Evolutionary conservation across 37 sponge, comb jelly and placozoan species (phyloP), one percentile per base, ranked within the genome.

Genomic region (Agelas oroides): DNA sequence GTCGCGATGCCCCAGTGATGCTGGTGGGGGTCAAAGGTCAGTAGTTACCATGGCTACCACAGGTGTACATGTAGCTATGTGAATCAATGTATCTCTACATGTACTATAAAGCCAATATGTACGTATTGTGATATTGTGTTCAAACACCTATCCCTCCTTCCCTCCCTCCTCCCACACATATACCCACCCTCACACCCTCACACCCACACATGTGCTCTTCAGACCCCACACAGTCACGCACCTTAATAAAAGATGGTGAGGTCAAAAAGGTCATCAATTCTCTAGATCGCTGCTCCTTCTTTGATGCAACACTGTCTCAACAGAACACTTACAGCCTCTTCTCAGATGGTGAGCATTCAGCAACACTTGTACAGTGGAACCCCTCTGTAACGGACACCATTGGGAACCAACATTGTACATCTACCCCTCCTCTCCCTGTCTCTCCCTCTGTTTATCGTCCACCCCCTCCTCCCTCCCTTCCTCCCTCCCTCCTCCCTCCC

Each of bases 11-110:
- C 6, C 92, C 86, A 30, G 71, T 95, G 14, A 21, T 95, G 33
- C 61, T 95, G 62, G 96, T 95, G 2, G 96, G 96, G 13, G 83
- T 84, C 30, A 82, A 62, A 82, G 83, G 83, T 82, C 3, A 16
- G 59, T 58, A 3, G n/a, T n/a, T n/a, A n/a, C n/a, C n/a, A n/a
- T n/a, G n/a, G n/a, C n/a, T n/a, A n/a, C n/a, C n/a, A n/a, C n/a
- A n/a, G n/a, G n/a, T n/a, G n/a, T n/a, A n/a, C n/a, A n/a, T n/a
- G n/a, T n/a, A n/a, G n/a, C n/a, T n/a, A n/a, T n/a, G n/a, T n/a
- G n/a, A n/a, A n/a, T n/a, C n/a, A n/a, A n/a, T n/a, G n/a, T n/a
- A n/a, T n/a, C n/a, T n/a, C n/a, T n/a, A n/a, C n/a, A n/a, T n/a
- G n/a, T n/a, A n/a, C n/a, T n/a, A n/a, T n/a, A n/a, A n/a, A n/a